Conservation (phyloP, 2,888 invertebrate species). For the Phortica okadai region DNA sequence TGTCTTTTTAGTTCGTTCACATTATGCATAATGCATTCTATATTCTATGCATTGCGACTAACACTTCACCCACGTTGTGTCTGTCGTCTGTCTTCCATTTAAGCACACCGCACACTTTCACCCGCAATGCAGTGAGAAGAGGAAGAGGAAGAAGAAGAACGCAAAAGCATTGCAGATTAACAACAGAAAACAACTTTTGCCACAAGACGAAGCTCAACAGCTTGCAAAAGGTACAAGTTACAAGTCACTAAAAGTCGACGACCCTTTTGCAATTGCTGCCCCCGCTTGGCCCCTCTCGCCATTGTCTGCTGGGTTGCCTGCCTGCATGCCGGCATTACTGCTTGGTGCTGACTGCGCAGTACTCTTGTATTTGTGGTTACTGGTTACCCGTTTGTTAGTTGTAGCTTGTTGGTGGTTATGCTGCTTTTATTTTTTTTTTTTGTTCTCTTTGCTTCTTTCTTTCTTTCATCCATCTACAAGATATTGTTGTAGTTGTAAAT, state of each 20-base stretch:
- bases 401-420: background rate
- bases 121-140: background rate
- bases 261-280: constrained; percentile 33
- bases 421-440: background rate
- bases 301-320: background rate
- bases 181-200: background rate
- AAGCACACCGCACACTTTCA: background rate
- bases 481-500: constrained; percentile 43
- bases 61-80: constrained; percentile 21
- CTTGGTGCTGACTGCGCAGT: background rate
- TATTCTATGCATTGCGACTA: background rate
- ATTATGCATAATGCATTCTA: background rate
- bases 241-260: constrained; percentile 31
- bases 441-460: background rate
- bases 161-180: too few species aligned
- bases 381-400: background rate
- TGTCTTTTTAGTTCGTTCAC: background rate
- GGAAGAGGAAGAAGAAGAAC: background rate
- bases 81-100: background rate
- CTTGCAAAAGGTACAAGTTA: constrained; percentile 6
- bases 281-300: background rate
- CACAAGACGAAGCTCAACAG: background rate
- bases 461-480: background rate
- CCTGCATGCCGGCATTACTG: background rate
- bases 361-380: background rate